Base-by-base conservation (phyloP, 37 sponge, comb jelly and placozoan genomes). In the Corticium candelabrum region DNA sequence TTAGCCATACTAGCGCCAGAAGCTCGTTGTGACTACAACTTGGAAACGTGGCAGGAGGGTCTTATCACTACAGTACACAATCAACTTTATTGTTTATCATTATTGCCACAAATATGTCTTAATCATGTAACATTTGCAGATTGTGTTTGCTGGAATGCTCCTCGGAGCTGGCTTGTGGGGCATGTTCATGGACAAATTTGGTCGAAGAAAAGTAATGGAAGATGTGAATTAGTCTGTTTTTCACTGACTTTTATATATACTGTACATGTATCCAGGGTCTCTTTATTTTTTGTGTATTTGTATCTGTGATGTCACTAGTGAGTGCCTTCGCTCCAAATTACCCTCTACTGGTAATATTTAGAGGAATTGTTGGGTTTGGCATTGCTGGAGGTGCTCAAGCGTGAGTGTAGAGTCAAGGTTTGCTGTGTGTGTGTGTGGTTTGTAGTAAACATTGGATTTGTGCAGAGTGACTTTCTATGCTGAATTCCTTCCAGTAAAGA, bases 1-100 rank as follows among this genome's bases (percentile, higher is more conserved):
- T 32, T 75, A 37, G 31, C 76, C 3, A 75, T 75, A 39, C 39
- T 75, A 3, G 33, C 76, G 3, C 38, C 76, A 39, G 37, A 35
- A 31, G 76, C 38, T 37, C 36, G 38, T 3, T 75, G 76, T 38
- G 38, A 75, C 32, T 75, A 33, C 38, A 32, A 75, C 38, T 38
- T 75, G 3, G 31, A 75, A 38, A n/a, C 77, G 39, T 81, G 37
- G 37, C 57, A 81, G 43, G 82, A 78, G 76, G 82, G 72, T 2
- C 39, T 81, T 2, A 79, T 81, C 1, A 81, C 82, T 29, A 81
- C 82, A 1, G 82, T 75, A 4, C 31, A 3, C 1, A 31, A 36
- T 31, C 39, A 38, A 32, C 5, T 32, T 2, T 2, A 32, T 35
- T 36, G 5, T 33, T 37, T 39, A 3, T 3, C 36, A 3, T 38